Base-by-base conservation (phyloP, 2,113 vertebrate species). In the Ibidorhyncha struthersii region DNA sequence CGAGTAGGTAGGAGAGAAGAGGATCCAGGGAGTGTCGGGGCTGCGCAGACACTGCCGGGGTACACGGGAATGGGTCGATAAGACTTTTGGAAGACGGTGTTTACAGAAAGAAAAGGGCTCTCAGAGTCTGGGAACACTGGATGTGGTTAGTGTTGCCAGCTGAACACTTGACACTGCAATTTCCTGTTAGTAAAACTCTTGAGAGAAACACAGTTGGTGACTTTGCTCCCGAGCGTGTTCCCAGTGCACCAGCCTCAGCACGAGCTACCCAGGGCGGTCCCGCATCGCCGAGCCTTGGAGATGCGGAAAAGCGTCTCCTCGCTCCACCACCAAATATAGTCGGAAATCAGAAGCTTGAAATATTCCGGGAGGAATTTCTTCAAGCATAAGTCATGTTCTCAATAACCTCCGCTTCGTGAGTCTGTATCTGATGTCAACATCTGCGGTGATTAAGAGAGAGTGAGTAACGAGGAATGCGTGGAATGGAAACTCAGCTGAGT, bases 401-500 rank as follows among this genome's bases (percentile, higher is more conserved):
- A 70, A 2, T 4, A 27, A 52, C 47, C 55, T 90, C 70, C 22
- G 8, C 62, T 56, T 9, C 6, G 6, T 21, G 18, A 5, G 91
- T 7, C 76, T 27, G 84, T 1, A 11, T 6, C 84, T 13, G 92
- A 50, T 87, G 87, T 86, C 88, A 84, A 50, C 91, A 86, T 93
- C 86, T 59, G 91, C 52, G 2, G 88, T 40, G 52, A 18, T 10
- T 52, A 21, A 93, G 78, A 19, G 50, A 6, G 82, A 47, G 66
- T 0, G 71, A 89, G 80, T 0, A 3, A 47, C 1, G 29, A 93
- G 89, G 96, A 91, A 96, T 73, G 93, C 1, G 4, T 4, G 94
- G 96, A 96, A 91, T 89, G 94, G 96, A 20, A 70, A 67, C 86
- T 84, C 89, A 32, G 86, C 96, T 19, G 96, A 86, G 89, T 86